A percentile compares a stretch with the other conserved stretches of the same genome.
Evolutionary conservation across 2,113 vertebrate genomes (phyloP).

Genomic region (Corythoichthys haematopterus): DNA sequence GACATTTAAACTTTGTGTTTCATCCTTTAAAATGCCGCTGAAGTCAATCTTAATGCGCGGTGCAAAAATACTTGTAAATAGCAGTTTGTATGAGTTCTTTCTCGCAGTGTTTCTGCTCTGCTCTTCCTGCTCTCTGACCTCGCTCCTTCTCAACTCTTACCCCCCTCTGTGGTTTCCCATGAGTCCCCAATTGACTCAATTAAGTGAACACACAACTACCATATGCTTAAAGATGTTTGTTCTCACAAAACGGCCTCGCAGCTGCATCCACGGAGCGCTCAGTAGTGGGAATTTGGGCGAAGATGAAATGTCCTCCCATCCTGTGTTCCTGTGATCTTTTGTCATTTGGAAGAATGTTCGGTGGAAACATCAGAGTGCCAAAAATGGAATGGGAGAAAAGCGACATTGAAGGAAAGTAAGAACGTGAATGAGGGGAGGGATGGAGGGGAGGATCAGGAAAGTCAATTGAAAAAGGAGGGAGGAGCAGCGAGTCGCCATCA

Average conservation of each 20-base stretch:
- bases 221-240: slow-evolving; percentile 56
- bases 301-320: slow-evolving; percentile 1
- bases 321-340: slow-evolving; percentile 19
- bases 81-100: slow-evolving; percentile 38
- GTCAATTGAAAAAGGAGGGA: slow-evolving; percentile 52
- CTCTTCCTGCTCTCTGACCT: slow-evolving; percentile 53
- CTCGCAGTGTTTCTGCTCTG: slow-evolving; percentile 18
- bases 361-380: slow-evolving; percentile 31
- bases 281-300: slow-evolving; percentile 2
- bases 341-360: slow-evolving; percentile 14
- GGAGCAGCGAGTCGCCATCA: slow-evolving; percentile 41
- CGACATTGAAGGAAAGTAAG: slow-evolving; percentile 20
- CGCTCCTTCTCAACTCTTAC: slow-evolving; percentile 53
- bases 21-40: slow-evolving; percentile 26
- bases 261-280: slow-evolving; percentile 11
- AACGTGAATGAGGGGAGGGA: slow-evolving; percentile 32
- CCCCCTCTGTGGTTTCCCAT: slow-evolving; percentile 68
- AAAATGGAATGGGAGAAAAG: slow-evolving; percentile 27
- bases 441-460: slow-evolving; percentile 45
- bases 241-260: slow-evolving; percentile 34
- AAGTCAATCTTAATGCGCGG: slow-evolving; percentile 37
- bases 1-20: slow-evolving; percentile 12
- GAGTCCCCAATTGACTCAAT: slow-evolving; percentile 68
- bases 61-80: slow-evolving; percentile 43
- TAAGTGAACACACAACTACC: slow-evolving; percentile 66